These are phyloP conservation scores for Allobates femoralis DNA, from an alignment of 2,797 vertebrate genomes.

Conservation along the genomic window DNA sequence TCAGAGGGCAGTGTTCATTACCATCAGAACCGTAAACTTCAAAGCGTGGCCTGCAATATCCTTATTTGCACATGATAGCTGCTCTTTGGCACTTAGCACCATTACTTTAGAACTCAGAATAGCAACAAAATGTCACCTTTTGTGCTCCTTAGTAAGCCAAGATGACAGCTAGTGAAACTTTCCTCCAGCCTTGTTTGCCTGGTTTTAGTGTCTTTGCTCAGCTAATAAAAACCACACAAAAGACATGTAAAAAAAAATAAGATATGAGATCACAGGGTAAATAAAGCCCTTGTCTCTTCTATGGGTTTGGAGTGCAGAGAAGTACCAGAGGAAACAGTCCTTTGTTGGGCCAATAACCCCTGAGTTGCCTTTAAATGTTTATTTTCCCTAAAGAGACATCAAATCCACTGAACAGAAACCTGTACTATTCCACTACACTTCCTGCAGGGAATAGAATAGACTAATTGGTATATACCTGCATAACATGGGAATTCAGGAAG, in stretches of 20 bases:
- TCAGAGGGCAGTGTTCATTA: background rate
- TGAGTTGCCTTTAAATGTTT: constrained; percentile 16
- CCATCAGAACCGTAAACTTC: background rate
- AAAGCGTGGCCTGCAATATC: background rate
- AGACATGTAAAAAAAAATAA: constrained; percentile 22
- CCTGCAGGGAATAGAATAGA: too few relatives aligned
- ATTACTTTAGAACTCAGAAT: constrained; percentile 3
- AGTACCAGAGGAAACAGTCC: constrained; percentile 34
- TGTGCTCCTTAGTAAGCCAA: constrained; percentile 14
- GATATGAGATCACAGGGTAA: constrained; percentile 33
- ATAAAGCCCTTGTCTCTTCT: constrained; percentile 13
- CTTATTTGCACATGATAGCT: constrained; percentile 19
- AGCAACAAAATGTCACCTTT: constrained; percentile 24
- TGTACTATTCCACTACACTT: background rate
- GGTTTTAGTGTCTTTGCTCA: constrained; percentile 43
- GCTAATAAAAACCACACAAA: constrained; percentile 48
- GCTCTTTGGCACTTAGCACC: background rate
- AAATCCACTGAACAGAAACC: background rate
- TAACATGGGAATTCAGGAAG: too few relatives aligned
- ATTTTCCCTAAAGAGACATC: background rate
- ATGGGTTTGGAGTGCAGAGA: background rate
- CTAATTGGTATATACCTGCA: too few relatives aligned
- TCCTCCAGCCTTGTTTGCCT: constrained; percentile 32
- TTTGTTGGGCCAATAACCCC: constrained; percentile 15
- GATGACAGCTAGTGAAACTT: constrained; percentile 32